phyloP scores from a whole-genome alignment of 2,888 invertebrate genomes.

The Idaea aversata region DNA sequence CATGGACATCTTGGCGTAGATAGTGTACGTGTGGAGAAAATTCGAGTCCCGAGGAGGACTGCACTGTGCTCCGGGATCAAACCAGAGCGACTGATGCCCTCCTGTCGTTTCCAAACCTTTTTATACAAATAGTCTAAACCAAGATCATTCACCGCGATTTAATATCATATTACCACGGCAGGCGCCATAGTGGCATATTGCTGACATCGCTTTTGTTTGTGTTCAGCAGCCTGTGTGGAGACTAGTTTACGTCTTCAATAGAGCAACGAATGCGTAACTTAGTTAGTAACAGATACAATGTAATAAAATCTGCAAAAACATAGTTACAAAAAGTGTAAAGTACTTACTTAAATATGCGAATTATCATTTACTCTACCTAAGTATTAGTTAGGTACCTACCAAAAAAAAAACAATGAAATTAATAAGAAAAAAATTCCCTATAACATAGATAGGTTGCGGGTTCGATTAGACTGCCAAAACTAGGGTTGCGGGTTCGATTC shows the following conservation, averaged over 20 bases:
- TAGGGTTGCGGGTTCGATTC: too few species aligned
- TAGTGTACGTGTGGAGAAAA: slow-evolving; percentile 32
- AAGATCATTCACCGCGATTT: slow-evolving; percentile 62
- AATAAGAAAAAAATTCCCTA: too few species aligned
- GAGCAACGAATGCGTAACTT: background rate
- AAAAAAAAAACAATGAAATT: too few species aligned
- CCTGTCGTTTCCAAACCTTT: slow-evolving; percentile 41
- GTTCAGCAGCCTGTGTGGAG: slow-evolving; percentile 58
- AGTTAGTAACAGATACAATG: slow-evolving; percentile 7
- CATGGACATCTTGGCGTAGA: slow-evolving; percentile 58
- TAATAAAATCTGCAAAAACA: slow-evolving; percentile 3
- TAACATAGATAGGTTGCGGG: too few species aligned
- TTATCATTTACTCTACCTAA: too few species aligned
- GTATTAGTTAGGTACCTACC: too few species aligned
- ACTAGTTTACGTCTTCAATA: slow-evolving; percentile 38
- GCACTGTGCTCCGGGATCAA: slow-evolving; percentile 62
- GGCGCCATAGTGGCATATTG: slow-evolving; percentile 57
- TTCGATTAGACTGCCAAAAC: too few species aligned
- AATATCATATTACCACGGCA: slow-evolving; percentile 60
- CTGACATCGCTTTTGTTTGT: slow-evolving; percentile 55
- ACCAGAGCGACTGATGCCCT: slow-evolving; percentile 72
- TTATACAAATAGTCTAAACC: slow-evolving; percentile 47
- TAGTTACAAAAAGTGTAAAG: background rate
- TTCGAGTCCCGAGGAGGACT: slow-evolving; percentile 49
- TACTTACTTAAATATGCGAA: too few species aligned